Evolutionary conservation across 2,797 vertebrate genomes (phyloP), one percentile per base, ranked within the genome.

Genomic region (Periophthalmus magnuspinnatus): DNA sequence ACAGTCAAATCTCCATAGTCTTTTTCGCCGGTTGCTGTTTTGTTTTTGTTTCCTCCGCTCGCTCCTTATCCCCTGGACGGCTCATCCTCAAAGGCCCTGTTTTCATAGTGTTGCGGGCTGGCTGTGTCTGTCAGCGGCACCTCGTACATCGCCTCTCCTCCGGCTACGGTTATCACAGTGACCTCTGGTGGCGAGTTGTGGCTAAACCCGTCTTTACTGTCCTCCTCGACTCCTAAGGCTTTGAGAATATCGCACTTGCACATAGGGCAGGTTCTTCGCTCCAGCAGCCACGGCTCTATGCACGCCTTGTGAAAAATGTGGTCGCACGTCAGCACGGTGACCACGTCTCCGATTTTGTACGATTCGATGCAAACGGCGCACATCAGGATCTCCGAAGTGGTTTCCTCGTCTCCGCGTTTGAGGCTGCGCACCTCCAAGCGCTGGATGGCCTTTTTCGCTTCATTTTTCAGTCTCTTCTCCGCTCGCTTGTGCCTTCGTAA

Each of bases 211-310:
- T 84, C 85, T 9, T 90, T 89, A 0, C 34, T 14, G 17, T 89
- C 86, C 5, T 78, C 95, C 90, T 95, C 94, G 16, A 96, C 89
- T 55, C 96, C 96, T 76, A 97, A 70, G 73, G 92, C 94, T 82
- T 95, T 97, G 75, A 98, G 92, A 82, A 98, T 98, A 91, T 98
- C 95, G 72, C 94, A 96, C 83, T 98, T 98, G 80, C 97, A 98
- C 94, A 98, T 97, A 9, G 97, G 97, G 78, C 97, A 98, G 10
- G 96, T 98, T 78, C 96, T 92, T 17, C 93, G 95, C 60, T 97
- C 96, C 85, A 98, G 91, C 75, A 98, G 93, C 97, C 97, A 98
- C 1, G 96, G 97, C 70, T 98, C 96, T 67, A 98, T 95, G 76
- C 97, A 98, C 70, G 80, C 82, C 90, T 97, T 96, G 83, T 98